Conservation (phyloP, 1,140 invertebrate genomes). For the Leptoteleia sp. region DNA sequence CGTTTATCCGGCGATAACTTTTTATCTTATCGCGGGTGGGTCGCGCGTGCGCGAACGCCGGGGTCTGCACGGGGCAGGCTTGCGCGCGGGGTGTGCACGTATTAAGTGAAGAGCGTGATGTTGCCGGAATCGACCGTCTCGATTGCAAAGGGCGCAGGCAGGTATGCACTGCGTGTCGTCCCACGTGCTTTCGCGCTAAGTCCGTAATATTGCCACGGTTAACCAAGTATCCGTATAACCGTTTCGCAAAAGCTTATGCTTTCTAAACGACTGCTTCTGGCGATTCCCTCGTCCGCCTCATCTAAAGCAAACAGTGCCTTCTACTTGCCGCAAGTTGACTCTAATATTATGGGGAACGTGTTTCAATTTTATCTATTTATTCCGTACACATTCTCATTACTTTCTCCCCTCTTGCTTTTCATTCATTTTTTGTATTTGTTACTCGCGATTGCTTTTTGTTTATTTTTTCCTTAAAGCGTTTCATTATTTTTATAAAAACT, state of each 20-base stretch:
- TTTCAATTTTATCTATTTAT: no score
- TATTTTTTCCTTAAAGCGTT: no score
- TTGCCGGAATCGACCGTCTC: slow-evolving; percentile 18
- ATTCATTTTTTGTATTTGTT: no score
- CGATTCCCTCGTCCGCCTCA: not conserved
- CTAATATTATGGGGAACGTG: not conserved
- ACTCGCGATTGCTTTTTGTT: no score
- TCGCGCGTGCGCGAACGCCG: no score
- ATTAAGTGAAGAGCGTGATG: slow-evolving; percentile 10
- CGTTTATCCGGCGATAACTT: slow-evolving; percentile 47
- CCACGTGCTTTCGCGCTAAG: slow-evolving; percentile 4
- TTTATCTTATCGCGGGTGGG: slow-evolving; percentile 61
- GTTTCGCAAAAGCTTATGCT: slow-evolving; percentile 16
- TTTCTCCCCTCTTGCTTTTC: no score
- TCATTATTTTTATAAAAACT: no score
- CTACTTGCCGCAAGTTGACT: slow-evolving; percentile 12
- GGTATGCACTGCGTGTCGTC: slow-evolving; percentile 7
- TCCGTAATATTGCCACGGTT: slow-evolving; percentile 10
- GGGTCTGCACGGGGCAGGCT: no score
- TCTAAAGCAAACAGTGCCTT: slow-evolving; percentile 4
- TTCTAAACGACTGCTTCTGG: slow-evolving; percentile 23
- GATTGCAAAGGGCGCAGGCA: no score
- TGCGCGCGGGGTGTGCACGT: not conserved
- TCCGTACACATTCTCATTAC: no score
- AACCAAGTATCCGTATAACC: slow-evolving; percentile 32